phyloP scores from a whole-genome alignment of 2,113 vertebrate species.

The Sebastes fasciatus region DNA sequence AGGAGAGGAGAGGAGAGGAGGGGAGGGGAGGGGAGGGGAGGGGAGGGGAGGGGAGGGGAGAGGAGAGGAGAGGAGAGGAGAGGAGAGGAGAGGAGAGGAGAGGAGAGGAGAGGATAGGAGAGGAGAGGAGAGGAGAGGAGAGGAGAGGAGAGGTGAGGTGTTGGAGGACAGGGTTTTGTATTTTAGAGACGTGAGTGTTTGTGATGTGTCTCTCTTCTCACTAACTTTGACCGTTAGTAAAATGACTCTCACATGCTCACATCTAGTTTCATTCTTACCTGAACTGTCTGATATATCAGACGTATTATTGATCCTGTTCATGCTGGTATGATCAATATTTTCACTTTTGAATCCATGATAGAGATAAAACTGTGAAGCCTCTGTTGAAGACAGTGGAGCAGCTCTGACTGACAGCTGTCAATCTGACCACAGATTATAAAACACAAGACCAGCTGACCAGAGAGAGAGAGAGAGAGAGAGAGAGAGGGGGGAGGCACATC shows the following conservation, averaged over 20 bases:
- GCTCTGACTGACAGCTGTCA: slow-evolving; percentile 6
- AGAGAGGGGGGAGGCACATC: slow-evolving; percentile 46
- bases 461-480: slow-evolving; percentile 8
- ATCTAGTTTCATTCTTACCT: neutral
- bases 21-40: too few species aligned
- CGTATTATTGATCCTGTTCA: too few species aligned
- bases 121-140: too few species aligned
- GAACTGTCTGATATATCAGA: neutral
- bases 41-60: too few species aligned
- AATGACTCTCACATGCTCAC: neutral
- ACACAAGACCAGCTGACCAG: neutral
- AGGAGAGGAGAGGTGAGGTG: too few species aligned
- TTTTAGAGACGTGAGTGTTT: too few species aligned
- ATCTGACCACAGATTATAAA: neutral
- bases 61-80: too few species aligned
- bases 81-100: too few species aligned
- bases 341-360: neutral
- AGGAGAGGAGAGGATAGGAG: too few species aligned
- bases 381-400: neutral
- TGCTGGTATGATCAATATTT: neutral
- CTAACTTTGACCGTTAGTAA: neutral
- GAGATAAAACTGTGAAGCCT: neutral
- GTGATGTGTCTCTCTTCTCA: too few species aligned
- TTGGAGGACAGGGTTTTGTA: too few species aligned
- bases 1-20: too few species aligned